A percentile compares a stretch with the other conserved stretches of the same genome.
These are phyloP conservation scores for Idris sp. DNA, from an alignment of 1,140 invertebrate species.

Conservation along the genomic window DNA sequence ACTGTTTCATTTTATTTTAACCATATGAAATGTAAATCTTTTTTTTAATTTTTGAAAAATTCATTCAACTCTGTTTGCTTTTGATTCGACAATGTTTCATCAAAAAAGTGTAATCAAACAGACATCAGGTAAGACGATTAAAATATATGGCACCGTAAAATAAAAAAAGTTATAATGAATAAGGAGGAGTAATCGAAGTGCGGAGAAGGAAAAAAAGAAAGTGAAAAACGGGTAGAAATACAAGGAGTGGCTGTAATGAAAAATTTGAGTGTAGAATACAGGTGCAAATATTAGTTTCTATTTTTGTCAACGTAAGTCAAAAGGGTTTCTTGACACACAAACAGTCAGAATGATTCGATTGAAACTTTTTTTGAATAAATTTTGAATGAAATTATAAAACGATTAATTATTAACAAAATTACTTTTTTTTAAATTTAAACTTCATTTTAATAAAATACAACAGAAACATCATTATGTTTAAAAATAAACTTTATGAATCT, in stretches of 20 bases:
- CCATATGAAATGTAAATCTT: constrained; percentile 2
- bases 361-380: background rate
- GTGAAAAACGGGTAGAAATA: constrained; percentile 35
- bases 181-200: background rate
- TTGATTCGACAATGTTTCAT: constrained; percentile 5
- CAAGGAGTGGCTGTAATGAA: constrained; percentile 60
- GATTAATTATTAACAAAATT: too few relatives aligned
- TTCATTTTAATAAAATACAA: too few relatives aligned
- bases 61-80: too few relatives aligned
- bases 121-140: constrained; percentile 19
- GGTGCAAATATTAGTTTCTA: constrained; percentile 61
- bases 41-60: constrained; percentile 14
- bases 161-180: constrained; percentile 2
- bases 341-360: background rate
- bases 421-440: too few relatives aligned
- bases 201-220: constrained; percentile 1
- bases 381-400: too few relatives aligned
- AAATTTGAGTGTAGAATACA: constrained; percentile 69
- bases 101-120: background rate
- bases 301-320: constrained; percentile 8
- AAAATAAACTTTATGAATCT: too few relatives aligned
- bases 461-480: too few relatives aligned
- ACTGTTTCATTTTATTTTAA: too few relatives aligned
- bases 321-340: too few relatives aligned
- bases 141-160: too few relatives aligned